phyloP scores from a whole-genome alignment of 2,113 vertebrate species.

The Loxodonta africana region DNA sequence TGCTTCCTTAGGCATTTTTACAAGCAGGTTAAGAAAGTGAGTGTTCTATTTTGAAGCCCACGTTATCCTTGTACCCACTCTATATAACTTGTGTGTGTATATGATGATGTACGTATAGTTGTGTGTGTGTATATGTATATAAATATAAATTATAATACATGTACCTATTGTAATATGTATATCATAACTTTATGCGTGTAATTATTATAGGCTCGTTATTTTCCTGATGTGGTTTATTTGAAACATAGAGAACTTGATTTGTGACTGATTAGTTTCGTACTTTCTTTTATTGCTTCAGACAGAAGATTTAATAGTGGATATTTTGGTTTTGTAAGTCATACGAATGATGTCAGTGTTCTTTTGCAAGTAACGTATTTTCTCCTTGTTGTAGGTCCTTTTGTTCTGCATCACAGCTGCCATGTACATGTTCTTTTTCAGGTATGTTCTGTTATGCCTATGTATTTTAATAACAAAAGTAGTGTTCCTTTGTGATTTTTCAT shows the following conservation, averaged over 20 bases:
- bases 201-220: neutral
- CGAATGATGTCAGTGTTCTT: constrained; percentile 7
- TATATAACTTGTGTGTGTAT: neutral
- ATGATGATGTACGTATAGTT: neutral
- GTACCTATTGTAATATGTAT: neutral
- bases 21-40: neutral
- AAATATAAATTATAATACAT: neutral
- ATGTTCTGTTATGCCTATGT: constrained; percentile 80
- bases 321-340: constrained; percentile 34
- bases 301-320: neutral
- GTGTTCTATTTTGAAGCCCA: neutral
- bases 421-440: constrained; percentile 96
- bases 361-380: constrained; percentile 79
- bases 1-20: neutral
- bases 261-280: neutral
- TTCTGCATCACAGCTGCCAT: constrained; percentile 93
- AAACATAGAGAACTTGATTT: neutral
- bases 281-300: constrained; percentile 17
- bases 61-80: neutral
- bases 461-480: constrained; percentile 43
- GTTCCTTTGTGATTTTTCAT: constrained; percentile 10
- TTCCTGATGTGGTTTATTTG: neutral
- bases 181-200: neutral
- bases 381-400: constrained; percentile 90
- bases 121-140: neutral